These are phyloP conservation scores for Acholoe squamosa DNA, from an alignment of 2,888 invertebrate genomes.

Conservation along the genomic window DNA sequence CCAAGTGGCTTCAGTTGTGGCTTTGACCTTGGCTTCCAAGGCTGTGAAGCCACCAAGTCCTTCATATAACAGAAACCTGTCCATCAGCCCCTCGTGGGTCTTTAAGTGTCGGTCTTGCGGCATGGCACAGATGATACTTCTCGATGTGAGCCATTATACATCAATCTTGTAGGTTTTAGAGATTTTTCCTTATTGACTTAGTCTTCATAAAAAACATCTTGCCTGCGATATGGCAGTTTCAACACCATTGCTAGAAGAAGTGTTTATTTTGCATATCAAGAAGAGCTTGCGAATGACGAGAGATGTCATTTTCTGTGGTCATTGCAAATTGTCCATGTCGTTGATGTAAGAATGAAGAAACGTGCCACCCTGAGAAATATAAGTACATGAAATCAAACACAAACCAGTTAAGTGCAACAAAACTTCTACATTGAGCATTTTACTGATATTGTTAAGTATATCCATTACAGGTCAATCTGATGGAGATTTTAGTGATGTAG, in stretches of 20 bases:
- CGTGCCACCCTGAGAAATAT: not conserved
- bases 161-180: conserved; percentile 51
- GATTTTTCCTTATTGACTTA: conserved; percentile 31
- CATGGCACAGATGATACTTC: not conserved
- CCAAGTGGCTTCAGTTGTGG: not conserved
- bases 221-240: conserved; percentile 19
- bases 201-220: conserved; percentile 44
- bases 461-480: not conserved
- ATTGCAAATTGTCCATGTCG: conserved; percentile 42
- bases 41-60: conserved; percentile 28
- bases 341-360: not conserved
- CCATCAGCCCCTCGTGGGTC: not conserved
- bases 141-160: not conserved
- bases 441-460: conserved; percentile 23
- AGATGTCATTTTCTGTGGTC: conserved; percentile 42
- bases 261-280: conserved; percentile 59
- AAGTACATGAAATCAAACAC: not conserved
- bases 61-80: conserved; percentile 49
- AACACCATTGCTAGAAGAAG: conserved; percentile 47
- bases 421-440: conserved; percentile 9
- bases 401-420: not conserved
- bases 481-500: conserved; percentile 33
- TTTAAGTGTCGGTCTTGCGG: not conserved
- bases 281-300: conserved; percentile 33
- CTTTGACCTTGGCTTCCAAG: conserved; percentile 28